These are phyloP conservation scores for Hydroisotoma schaefferi DNA, from an alignment of 2,888 invertebrate species.

Conservation along the genomic window DNA sequence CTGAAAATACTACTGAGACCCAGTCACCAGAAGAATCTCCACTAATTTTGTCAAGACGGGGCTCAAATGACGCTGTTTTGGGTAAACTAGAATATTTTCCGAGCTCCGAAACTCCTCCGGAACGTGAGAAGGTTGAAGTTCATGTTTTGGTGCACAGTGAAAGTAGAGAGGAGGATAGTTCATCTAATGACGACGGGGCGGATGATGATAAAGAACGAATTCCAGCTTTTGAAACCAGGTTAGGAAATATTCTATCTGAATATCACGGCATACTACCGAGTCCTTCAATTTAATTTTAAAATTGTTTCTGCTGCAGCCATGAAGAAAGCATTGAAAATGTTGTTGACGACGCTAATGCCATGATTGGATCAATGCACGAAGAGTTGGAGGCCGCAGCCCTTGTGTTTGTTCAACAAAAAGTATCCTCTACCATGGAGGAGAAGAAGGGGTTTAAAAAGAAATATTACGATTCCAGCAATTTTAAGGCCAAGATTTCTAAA, in stretches of 20 bases:
- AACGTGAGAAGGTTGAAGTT: slow-evolving; percentile 21
- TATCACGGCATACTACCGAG: slow-evolving; percentile 4
- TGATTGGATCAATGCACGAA: slow-evolving; percentile 43
- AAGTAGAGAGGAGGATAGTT: slow-evolving; percentile 5
- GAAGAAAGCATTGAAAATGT: slow-evolving; percentile 30
- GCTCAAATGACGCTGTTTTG: not conserved
- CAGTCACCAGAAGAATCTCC: not conserved
- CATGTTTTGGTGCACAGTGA: slow-evolving; percentile 18
- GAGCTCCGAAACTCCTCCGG: slow-evolving; percentile 6
- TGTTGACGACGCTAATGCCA: slow-evolving; percentile 39
- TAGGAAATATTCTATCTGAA: not conserved
- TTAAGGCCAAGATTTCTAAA: slow-evolving; percentile 14
- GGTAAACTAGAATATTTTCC: slow-evolving; percentile 1
- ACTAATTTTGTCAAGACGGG: not conserved
- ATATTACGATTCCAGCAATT: not conserved
- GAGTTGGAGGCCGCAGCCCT: slow-evolving; percentile 32
- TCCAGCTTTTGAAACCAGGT: not conserved
- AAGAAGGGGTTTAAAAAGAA: not conserved
- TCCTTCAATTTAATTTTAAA: slow-evolving; percentile 4
- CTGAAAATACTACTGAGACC: not conserved
- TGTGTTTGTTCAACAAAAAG: slow-evolving; percentile 6
- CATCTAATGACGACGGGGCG: not conserved
- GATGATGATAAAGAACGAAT: not conserved
- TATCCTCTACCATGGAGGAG: not conserved
- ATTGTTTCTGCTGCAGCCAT: not conserved